phyloP scores from a whole-genome alignment of 1,140 invertebrate genomes.

The Augochlora pura region DNA sequence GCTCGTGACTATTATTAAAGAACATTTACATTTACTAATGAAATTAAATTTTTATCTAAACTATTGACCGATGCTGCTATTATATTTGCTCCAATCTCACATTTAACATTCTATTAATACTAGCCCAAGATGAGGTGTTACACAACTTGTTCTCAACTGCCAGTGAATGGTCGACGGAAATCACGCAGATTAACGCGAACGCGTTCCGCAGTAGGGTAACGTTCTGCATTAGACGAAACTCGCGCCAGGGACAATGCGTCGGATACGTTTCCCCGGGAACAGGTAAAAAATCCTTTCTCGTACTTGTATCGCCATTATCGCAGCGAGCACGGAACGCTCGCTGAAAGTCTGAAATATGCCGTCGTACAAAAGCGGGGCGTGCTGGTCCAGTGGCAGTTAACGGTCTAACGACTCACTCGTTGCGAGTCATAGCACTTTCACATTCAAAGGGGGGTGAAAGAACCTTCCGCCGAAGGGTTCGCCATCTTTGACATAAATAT shows the following conservation, averaged over 20 bases:
- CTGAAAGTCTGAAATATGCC: conserved; percentile 40
- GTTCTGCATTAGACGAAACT: background rate
- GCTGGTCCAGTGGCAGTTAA: conserved; percentile 37
- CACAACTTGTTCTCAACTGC: background rate
- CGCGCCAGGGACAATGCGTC: background rate
- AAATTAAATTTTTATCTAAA: too few relatives aligned
- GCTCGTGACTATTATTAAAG: too few relatives aligned
- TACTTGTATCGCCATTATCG: conserved; percentile 21
- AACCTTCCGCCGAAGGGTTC: background rate
- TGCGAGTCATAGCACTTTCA: conserved; percentile 20
- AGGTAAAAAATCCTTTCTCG: conserved; percentile 13
- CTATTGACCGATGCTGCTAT: too few relatives aligned
- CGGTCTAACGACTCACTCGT: conserved; percentile 36
- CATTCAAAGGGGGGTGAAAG: conserved; percentile 22
- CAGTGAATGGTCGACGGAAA: background rate
- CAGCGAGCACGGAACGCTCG: conserved; percentile 19
- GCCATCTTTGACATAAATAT: conserved; percentile 5
- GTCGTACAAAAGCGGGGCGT: conserved; percentile 25
- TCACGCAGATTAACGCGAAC: background rate
- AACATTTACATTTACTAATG: too few relatives aligned
- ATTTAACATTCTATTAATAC: too few relatives aligned
- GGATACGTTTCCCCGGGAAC: background rate
- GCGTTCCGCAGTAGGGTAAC: background rate
- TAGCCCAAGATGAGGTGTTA: too few relatives aligned
- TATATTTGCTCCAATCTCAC: too few relatives aligned